These are phyloP conservation scores for Ligdia adustata DNA, from an alignment of 2,888 invertebrate species.

Conservation along the genomic window DNA sequence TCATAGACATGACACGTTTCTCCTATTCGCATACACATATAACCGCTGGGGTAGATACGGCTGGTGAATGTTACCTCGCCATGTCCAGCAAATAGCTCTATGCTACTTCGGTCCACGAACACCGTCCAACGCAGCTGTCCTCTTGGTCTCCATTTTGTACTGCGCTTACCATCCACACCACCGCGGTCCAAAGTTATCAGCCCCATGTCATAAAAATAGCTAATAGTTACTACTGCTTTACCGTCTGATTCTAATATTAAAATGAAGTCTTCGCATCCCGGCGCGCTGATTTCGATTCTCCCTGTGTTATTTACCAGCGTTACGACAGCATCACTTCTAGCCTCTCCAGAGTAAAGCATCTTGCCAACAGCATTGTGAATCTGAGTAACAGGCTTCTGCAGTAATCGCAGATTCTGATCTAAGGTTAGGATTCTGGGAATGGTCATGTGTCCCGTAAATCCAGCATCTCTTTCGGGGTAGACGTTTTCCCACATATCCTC, in stretches of 20 bases:
- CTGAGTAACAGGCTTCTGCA: conserved; percentile 59
- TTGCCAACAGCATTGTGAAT: conserved; percentile 38
- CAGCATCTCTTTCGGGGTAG: conserved; percentile 65
- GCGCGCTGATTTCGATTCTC: conserved; percentile 51
- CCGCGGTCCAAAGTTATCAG: conserved; percentile 61
- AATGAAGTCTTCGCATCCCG: conserved; percentile 39
- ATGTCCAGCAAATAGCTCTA: conserved; percentile 59
- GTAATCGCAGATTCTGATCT: conserved; percentile 42
- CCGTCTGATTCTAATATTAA: conserved; percentile 51
- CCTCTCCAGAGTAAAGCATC: conserved; percentile 42
- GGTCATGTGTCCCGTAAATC: conserved; percentile 71
- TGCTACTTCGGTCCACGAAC: conserved; percentile 62
- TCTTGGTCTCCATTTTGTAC: conserved; percentile 56
- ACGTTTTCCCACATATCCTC: conserved; percentile 70
- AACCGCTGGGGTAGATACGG: conserved; percentile 54
- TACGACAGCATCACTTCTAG: conserved; percentile 32
- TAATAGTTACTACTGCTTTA: conserved; percentile 46
- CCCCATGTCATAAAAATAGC: conserved; percentile 45
- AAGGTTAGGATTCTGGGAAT: conserved; percentile 61
- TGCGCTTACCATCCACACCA: conserved; percentile 58
- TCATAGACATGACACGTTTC: conserved; percentile 28
- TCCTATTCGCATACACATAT: conserved; percentile 43
- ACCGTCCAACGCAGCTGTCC: conserved; percentile 44
- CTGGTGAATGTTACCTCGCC: conserved; percentile 67
- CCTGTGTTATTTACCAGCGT: conserved; percentile 52